These are phyloP conservation scores for human DNA, from an alignment of 2,113 vertebrate species.

Conservation along the genomic window GRCh38 chr22:34038001-34038500, in stretches of 20 bases:
- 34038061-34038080: not conserved
- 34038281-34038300: not conserved
- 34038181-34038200: slow-evolving; percentile 11
- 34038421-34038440: not conserved
- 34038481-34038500: not conserved
- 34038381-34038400: not conserved
- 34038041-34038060: not conserved
- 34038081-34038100: not conserved
- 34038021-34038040: not conserved
- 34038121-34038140: not conserved
- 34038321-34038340: not conserved
- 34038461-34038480: not conserved
- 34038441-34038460: not conserved
- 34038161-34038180: not conserved
- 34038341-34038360: not conserved
- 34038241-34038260: not conserved
- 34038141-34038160: not conserved
- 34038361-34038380: not conserved
- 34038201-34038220: not conserved
- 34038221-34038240: not conserved
- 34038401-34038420: not conserved
- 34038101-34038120: not conserved
- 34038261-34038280: not conserved
- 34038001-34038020: not conserved
- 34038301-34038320: not conserved